These are phyloP conservation scores for Sinocyclocheilus maitianheensis DNA, from an alignment of 2,113 vertebrate species.

Conservation along the genomic window DNA sequence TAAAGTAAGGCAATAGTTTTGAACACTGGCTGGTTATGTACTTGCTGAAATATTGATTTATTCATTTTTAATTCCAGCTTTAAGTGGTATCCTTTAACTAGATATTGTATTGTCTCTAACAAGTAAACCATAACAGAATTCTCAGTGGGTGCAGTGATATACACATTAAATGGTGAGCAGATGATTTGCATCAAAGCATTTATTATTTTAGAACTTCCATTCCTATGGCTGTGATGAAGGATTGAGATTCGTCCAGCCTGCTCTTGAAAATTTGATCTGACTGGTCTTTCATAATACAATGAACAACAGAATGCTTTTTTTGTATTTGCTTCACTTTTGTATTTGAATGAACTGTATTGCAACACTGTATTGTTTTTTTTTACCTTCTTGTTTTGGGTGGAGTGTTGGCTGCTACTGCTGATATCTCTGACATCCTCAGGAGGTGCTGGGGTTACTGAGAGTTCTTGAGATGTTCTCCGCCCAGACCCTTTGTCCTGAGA, in stretches of 20 bases:
- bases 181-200: neutral
- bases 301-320: neutral
- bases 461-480: conserved; percentile 33
- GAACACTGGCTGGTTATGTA: too few relatives aligned
- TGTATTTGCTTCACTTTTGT: neutral
- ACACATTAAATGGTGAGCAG: neutral
- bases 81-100: neutral
- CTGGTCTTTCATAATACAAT: neutral
- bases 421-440: conserved; percentile 57
- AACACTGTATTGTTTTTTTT: neutral
- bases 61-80: too few relatives aligned
- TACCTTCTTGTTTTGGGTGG: conserved; percentile 67
- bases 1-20: too few relatives aligned
- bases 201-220: neutral
- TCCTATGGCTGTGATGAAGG: neutral
- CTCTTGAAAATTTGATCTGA: neutral
- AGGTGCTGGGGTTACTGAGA: conserved; percentile 33
- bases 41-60: too few relatives aligned
- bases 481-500: conserved; percentile 1
- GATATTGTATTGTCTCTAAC: neutral
- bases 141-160: neutral
- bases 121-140: neutral
- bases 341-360: neutral
- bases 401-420: conserved; percentile 56
- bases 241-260: neutral